Evolutionary conservation across 2,888 invertebrate species (phyloP).

Genomic region (Sinodicranocentrus sp.): DNA sequence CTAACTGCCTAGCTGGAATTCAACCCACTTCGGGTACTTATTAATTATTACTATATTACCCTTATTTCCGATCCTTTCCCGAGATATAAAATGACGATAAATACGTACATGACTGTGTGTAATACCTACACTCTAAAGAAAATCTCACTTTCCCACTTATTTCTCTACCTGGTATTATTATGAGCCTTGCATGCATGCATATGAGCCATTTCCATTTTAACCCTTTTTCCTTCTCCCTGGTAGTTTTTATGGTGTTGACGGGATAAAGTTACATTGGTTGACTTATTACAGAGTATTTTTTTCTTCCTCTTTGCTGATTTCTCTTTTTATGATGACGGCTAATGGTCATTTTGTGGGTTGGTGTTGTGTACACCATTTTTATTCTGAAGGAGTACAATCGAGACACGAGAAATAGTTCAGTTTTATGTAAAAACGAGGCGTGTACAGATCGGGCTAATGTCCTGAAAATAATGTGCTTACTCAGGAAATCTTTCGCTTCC

Average conservation of each 20-base stretch:
- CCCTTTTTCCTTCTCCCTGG: slow-evolving; percentile 2
- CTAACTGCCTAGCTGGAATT: slow-evolving; percentile 74
- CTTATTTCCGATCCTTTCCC: slow-evolving; percentile 62
- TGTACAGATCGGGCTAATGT: slow-evolving; percentile 61
- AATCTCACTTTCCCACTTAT: slow-evolving; percentile 5
- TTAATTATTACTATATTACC: slow-evolving; percentile 65
- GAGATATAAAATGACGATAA: slow-evolving; percentile 25
- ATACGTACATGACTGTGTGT: neutral
- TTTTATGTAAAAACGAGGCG: slow-evolving; percentile 68
- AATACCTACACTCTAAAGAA: neutral
- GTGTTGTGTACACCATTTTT: slow-evolving; percentile 33
- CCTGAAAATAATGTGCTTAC: slow-evolving; percentile 63
- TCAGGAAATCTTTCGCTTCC: slow-evolving; percentile 67
- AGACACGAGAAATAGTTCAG: slow-evolving; percentile 55
- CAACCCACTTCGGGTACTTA: slow-evolving; percentile 73
- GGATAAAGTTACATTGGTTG: slow-evolving; percentile 17
- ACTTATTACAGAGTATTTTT: slow-evolving; percentile 10
- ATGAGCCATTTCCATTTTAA: slow-evolving; percentile 35
- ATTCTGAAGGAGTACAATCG: neutral
- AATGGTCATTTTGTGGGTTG: slow-evolving; percentile 55
- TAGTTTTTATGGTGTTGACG: slow-evolving; percentile 40
- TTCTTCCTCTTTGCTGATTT: slow-evolving; percentile 39
- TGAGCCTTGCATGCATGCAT: slow-evolving; percentile 50
- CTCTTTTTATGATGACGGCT: slow-evolving; percentile 48
- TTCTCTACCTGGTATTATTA: slow-evolving; percentile 16